phyloP scores from a whole-genome alignment of 2,113 vertebrate genomes.

The Entelurus aequoreus region DNA sequence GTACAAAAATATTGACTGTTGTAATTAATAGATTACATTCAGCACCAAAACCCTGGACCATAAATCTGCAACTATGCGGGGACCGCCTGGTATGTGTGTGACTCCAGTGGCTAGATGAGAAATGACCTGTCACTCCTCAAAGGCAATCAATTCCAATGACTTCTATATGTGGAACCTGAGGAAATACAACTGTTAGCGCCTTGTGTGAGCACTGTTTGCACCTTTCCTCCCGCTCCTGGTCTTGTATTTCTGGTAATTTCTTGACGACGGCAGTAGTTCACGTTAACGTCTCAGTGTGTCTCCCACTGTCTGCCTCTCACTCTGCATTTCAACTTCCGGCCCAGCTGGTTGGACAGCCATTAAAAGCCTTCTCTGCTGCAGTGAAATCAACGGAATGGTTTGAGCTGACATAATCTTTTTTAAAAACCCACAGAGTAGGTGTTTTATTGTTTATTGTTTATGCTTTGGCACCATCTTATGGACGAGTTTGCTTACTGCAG shows the following conservation, averaged over 20 bases:
- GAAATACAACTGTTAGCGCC: constrained; percentile 42
- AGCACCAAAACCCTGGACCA: neutral
- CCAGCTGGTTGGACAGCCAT: constrained; percentile 11
- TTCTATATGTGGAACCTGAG: constrained; percentile 22
- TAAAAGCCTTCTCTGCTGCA: constrained; percentile 10
- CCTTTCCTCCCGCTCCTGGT: constrained; percentile 7
- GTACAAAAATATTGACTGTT: too few relatives aligned
- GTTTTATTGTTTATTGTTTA: too few relatives aligned
- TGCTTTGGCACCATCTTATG: too few relatives aligned
- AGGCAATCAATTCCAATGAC: constrained; percentile 58
- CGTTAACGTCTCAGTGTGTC: neutral
- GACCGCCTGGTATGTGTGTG: constrained; percentile 3
- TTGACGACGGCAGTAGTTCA: constrained; percentile 14
- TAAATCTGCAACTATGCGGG: neutral
- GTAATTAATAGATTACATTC: too few relatives aligned
- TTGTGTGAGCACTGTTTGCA: constrained; percentile 17
- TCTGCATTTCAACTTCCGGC: constrained; percentile 11
- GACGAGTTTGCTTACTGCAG: too few relatives aligned
- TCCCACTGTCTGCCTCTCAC: neutral
- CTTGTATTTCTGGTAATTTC: constrained; percentile 7
- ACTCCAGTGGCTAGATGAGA: constrained; percentile 44
- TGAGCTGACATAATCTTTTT: neutral
- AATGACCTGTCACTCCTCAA: constrained; percentile 50
- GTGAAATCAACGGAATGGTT: constrained; percentile 22
- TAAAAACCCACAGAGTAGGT: too few relatives aligned